Percentiles rank a stretch among this genome's conserved stretches.
phyloP scores from a whole-genome alignment of 2,113 vertebrate species.

The Myiozetetes cayanensis region DNA sequence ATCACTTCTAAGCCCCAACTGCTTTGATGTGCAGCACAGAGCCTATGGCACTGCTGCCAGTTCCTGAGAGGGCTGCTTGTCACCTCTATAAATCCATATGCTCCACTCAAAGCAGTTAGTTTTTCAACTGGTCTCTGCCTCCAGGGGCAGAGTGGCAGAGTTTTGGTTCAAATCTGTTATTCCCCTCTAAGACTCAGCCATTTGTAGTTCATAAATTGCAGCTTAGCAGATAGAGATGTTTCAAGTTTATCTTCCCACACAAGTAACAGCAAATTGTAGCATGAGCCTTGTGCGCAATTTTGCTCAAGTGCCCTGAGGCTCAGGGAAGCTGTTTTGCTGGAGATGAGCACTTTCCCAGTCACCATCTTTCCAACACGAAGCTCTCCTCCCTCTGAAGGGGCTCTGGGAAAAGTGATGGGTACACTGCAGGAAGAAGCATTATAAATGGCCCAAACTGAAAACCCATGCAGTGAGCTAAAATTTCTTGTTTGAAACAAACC shows the following conservation, averaged over 20 bases:
- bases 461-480: neutral
- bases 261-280: neutral
- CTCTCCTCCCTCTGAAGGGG: neutral
- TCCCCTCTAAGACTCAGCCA: neutral
- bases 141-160: neutral
- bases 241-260: slow-evolving; percentile 29
- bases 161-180: neutral
- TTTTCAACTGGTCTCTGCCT: neutral
- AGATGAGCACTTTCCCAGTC: neutral
- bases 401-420: neutral
- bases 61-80: neutral
- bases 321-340: neutral
- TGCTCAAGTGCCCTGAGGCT: neutral
- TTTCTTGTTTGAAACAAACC: neutral
- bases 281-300: neutral
- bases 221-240: neutral
- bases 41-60: neutral
- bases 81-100: neutral
- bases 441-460: neutral
- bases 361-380: neutral
- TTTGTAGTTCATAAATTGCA: slow-evolving; percentile 23
- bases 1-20: neutral
- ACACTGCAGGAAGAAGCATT: neutral
- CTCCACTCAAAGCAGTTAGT: neutral
- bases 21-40: neutral